A percentile compares a stretch with the other conserved stretches of the same genome.
These are phyloP conservation scores for Nothoprocta perdicaria DNA, from an alignment of 2,113 vertebrate genomes.

Conservation along the genomic window DNA sequence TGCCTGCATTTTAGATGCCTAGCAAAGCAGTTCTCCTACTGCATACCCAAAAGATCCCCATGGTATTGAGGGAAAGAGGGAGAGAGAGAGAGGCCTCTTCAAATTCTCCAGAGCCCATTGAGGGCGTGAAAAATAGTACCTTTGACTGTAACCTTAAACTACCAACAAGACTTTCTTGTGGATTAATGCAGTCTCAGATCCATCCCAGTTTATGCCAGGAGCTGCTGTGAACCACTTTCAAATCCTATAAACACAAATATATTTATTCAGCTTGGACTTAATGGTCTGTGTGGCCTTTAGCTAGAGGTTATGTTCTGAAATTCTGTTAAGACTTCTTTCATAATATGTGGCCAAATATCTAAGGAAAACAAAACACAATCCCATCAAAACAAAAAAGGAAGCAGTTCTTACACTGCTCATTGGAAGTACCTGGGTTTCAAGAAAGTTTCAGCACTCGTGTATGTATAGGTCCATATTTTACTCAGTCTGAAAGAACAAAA, in stretches of 20 bases:
- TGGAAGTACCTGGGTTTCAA: not conserved
- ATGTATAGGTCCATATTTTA: not conserved
- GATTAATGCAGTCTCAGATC: not conserved
- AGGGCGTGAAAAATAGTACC: not conserved
- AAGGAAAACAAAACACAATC: not conserved
- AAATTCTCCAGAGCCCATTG: not conserved
- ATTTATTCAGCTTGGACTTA: not conserved
- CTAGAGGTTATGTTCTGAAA: not conserved
- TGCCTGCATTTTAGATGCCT: not conserved
- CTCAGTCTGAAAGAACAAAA: not conserved
- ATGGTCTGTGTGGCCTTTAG: not conserved
- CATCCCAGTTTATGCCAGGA: not conserved
- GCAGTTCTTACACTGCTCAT: not conserved
- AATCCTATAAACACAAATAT: not conserved
- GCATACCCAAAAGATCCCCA: not conserved
- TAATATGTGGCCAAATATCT: not conserved
- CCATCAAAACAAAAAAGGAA: not conserved
- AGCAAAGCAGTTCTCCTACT: not conserved
- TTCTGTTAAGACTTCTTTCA: not conserved
- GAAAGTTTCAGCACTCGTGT: not conserved
- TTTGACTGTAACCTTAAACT: not conserved
- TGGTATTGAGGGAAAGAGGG: not conserved
- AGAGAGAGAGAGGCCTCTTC: not conserved
- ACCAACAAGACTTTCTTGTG: not conserved
- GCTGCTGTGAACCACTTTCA: not conserved